Base-by-base conservation (phyloP, 2,113 vertebrate genomes). In the Camelus dromedarius region DNA sequence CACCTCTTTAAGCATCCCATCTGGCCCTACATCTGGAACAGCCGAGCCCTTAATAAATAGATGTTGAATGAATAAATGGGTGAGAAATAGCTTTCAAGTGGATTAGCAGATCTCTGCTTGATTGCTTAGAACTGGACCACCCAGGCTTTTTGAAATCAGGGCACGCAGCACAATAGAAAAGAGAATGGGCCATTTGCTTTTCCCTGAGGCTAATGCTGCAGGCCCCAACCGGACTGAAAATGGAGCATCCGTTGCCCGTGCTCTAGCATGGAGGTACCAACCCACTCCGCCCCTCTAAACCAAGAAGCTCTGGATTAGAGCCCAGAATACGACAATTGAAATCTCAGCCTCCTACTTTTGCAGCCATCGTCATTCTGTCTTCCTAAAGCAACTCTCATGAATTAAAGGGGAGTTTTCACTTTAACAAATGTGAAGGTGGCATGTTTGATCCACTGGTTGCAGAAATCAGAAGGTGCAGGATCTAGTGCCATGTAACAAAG, bases 231-330 rank as follows among this genome's bases (percentile, higher is more conserved):
- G 13, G n/a, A 84, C 3, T 42, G 1, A 28, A 12, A 42, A 42
- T 42, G 3, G 9, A 58, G 18, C 7, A 13, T 3, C 5, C 18
- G 13, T 38, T 46, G 28, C 22, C 20, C 14, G 67, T 35, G 60
- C 3, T 0, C 18, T 12, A 8, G 1, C 18, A 20, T n/a, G 22
- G 19, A 96, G 11, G 5, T 4, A 3, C 2, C 4, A n/a, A 8
- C 8, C 16, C 13, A 4, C 38, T 42, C 38, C 38, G 5, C 38
- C 38, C 38, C 38, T 42, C 2, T 3, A 13, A 9, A 4, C 19
- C 64, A 28, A 22, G 15, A 79, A 92, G 1, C 2, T 73, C 14
- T 62, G 56, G 42, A 8, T 84, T 70, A 20, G 8, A 80, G 16
- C 5, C 50, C 22, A 86, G 24, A 72, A 35, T 50, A 38, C 18